Evolutionary conservation across 1,140 invertebrate species (phyloP).

Genomic region (Forficula auricularia): DNA sequence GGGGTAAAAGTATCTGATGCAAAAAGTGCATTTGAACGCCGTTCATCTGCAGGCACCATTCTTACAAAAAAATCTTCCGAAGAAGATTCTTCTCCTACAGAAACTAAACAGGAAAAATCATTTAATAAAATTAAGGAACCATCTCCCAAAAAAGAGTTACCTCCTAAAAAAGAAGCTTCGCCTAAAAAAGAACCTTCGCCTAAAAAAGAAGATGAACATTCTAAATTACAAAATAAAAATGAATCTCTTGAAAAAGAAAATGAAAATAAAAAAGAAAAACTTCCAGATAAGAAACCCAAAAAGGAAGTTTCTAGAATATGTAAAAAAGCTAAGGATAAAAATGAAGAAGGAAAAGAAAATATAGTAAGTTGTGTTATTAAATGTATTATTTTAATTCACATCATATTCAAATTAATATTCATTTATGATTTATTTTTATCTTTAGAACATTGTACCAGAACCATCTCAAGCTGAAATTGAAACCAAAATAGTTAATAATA

Average conservation of each 20-base stretch:
- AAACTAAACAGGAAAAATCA: constrained; percentile 1
- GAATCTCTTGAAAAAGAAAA: constrained; percentile 6
- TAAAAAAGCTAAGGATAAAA: constrained; percentile 15
- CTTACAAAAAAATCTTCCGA: constrained; percentile 13
- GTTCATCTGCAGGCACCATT: constrained; percentile 33
- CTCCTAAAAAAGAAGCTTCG: no score
- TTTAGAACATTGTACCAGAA: not conserved
- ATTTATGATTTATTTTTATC: no score
- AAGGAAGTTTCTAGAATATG: constrained; percentile 9
- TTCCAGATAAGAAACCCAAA: constrained; percentile 13
- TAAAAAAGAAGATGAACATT: no score
- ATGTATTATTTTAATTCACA: constrained; percentile 1
- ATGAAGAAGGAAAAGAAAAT: constrained; percentile 13
- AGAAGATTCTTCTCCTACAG: constrained; percentile 5
- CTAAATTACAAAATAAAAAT: no score
- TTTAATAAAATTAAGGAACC: constrained; percentile 7
- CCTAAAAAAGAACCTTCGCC: no score
- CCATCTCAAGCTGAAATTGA: not conserved
- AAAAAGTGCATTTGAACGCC: constrained; percentile 66
- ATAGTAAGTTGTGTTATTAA: not conserved
- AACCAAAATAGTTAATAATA: constrained; percentile 7
- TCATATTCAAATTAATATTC: no score
- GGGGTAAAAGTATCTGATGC: constrained; percentile 66
- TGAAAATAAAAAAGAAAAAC: constrained; percentile 1
- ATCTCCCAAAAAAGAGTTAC: not conserved